phyloP scores from a whole-genome alignment of 1,140 invertebrate species.

The Apis dorsata region DNA sequence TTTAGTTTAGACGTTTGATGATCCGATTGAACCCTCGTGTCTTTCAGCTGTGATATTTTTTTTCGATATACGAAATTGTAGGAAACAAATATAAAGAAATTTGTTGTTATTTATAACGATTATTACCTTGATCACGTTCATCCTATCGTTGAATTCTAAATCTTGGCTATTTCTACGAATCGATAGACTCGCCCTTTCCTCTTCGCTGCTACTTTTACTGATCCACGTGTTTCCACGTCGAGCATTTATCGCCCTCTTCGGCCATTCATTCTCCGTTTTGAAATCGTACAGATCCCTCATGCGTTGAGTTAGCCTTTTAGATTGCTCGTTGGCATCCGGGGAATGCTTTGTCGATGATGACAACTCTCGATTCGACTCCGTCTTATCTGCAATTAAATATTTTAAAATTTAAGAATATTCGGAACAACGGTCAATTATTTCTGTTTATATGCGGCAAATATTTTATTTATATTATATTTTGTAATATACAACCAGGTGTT shows the following conservation, averaged over 20 bases:
- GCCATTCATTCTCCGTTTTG: slow-evolving; percentile 72
- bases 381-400: slow-evolving; percentile 36
- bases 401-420: background rate
- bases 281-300: slow-evolving; percentile 73
- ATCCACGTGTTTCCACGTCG: slow-evolving; percentile 61
- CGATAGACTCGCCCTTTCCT: slow-evolving; percentile 48
- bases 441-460: background rate
- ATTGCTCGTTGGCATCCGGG: slow-evolving; percentile 46
- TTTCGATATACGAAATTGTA: no score
- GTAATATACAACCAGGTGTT: no score
- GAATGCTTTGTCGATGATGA: slow-evolving; percentile 6
- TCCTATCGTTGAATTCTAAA: slow-evolving; percentile 67
- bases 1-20: slow-evolving; percentile 14
- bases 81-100: background rate
- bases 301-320: slow-evolving; percentile 61
- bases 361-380: slow-evolving; percentile 4
- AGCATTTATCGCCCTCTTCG: slow-evolving; percentile 55
- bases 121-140: slow-evolving; percentile 43
- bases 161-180: slow-evolving; percentile 67
- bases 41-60: slow-evolving; percentile 13
- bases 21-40: slow-evolving; percentile 24
- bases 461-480: no score
- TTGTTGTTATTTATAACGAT: background rate
- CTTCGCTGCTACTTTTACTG: slow-evolving; percentile 70
- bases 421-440: no score